Evolutionary conservation across 2,888 invertebrate genomes (phyloP).

Genomic region (Eubasilissa splendida): DNA sequence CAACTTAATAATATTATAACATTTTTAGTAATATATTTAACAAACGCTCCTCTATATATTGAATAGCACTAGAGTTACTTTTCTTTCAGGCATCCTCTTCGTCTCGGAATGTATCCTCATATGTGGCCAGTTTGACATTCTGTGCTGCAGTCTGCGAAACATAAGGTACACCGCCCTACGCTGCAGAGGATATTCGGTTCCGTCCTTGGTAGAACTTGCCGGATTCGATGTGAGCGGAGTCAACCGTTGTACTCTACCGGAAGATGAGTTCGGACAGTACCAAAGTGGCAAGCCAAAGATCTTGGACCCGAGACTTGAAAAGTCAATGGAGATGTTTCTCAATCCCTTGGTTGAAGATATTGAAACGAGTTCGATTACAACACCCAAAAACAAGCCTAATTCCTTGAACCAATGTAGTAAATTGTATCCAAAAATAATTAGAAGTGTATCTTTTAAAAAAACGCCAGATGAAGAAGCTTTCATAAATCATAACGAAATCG

Average conservation of each 20-base stretch:
- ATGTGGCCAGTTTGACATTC: constrained; percentile 59
- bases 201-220: constrained; percentile 25
- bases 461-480: no score
- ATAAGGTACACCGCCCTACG: constrained; percentile 51
- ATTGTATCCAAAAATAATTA: no score
- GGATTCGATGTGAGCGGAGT: constrained; percentile 42
- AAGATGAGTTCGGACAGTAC: constrained; percentile 50
- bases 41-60: no score
- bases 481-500: no score
- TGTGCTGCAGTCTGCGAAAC: constrained; percentile 59
- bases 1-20: no score
- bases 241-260: constrained; percentile 51
- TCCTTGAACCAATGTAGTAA: no score
- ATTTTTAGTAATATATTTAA: no score
- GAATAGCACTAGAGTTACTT: not conserved
- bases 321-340: not conserved
- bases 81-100: constrained; percentile 47
- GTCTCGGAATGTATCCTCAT: constrained; percentile 54
- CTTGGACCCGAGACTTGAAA: constrained; percentile 38
- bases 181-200: constrained; percentile 31
- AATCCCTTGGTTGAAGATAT: no score
- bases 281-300: constrained; percentile 41
- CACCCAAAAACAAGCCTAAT: no score
- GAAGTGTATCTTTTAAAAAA: no score
- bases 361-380: no score